Percentiles rank a stretch among this genome's conserved stretches.
These are phyloP conservation scores for Rhinolophus ferrumequinum DNA, from an alignment of 2,113 vertebrate genomes.

Conservation along the genomic window DNA sequence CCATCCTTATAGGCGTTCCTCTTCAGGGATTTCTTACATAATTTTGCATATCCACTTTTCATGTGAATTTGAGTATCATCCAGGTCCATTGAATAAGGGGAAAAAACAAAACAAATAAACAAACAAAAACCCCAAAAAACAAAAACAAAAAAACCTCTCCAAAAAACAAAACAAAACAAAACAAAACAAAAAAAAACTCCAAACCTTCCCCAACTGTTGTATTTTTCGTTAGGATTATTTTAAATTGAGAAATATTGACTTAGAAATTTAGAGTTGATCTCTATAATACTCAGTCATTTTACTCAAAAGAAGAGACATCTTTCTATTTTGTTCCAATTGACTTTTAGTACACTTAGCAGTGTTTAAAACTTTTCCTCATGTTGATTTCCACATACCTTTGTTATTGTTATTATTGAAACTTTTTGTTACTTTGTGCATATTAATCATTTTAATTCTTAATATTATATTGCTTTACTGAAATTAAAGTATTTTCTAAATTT, in stretches of 20 bases:
- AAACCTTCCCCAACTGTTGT: too few species aligned
- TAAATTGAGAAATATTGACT: background rate
- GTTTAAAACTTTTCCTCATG: background rate
- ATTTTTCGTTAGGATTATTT: background rate
- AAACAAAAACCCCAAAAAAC: background rate
- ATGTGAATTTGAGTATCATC: background rate
- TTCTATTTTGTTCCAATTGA: background rate
- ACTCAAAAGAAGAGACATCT: background rate
- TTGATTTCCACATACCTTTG: background rate
- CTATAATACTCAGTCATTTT: background rate
- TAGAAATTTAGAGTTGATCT: background rate
- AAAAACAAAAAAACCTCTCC: too few species aligned
- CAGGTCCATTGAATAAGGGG: background rate
- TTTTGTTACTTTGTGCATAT: background rate
- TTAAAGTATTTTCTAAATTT: slow-evolving; percentile 32
- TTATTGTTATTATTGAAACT: background rate
- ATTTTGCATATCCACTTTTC: background rate
- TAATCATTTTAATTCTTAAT: background rate
- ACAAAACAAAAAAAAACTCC: too few species aligned
- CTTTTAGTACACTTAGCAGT: background rate
- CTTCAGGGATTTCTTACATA: background rate
- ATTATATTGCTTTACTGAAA: background rate
- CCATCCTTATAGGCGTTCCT: background rate
- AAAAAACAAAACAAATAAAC: background rate
- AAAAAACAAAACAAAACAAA: background rate